Evolutionary conservation across 2,888 invertebrate species (phyloP).

Genomic region (Dryobota labecula): DNA sequence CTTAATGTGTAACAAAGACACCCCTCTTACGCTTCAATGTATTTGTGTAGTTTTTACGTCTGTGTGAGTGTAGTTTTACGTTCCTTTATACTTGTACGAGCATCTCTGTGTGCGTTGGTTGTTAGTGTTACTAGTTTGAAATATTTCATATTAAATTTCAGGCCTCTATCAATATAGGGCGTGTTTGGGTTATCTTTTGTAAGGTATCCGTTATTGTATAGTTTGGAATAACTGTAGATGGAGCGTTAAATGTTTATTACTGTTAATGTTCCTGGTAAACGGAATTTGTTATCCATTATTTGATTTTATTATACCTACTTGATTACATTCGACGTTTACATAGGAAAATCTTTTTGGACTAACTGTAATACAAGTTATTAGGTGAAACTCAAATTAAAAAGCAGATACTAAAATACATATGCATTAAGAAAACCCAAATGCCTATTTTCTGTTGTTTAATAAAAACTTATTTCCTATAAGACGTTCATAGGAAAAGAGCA

Average conservation of each 20-base stretch:
- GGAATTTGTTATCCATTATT: slow-evolving; percentile 21
- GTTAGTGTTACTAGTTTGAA: slow-evolving; percentile 77
- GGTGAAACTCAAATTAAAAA: not conserved
- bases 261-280: slow-evolving; percentile 33
- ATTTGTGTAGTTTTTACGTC: slow-evolving; percentile 79
- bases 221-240: slow-evolving; percentile 64
- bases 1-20: slow-evolving; percentile 90
- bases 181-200: slow-evolving; percentile 84
- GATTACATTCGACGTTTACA: slow-evolving; percentile 1
- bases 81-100: slow-evolving; percentile 62
- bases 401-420: not conserved
- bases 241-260: slow-evolving; percentile 59
- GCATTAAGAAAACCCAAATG: not conserved
- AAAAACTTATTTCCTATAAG: not conserved
- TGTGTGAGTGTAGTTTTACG: slow-evolving; percentile 83
- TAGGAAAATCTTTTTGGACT: not conserved
- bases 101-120: slow-evolving; percentile 64
- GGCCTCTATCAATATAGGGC: slow-evolving; percentile 86
- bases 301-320: slow-evolving; percentile 11
- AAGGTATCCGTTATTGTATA: slow-evolving; percentile 72
- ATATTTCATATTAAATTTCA: slow-evolving; percentile 90
- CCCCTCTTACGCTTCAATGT: slow-evolving; percentile 88
- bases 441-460: not conserved
- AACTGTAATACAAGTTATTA: not conserved
- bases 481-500: not conserved